Evolutionary conservation across 2,888 invertebrate species (phyloP), one percentile per base, ranked within the genome.

Genomic region (Dasypolia templi): DNA sequence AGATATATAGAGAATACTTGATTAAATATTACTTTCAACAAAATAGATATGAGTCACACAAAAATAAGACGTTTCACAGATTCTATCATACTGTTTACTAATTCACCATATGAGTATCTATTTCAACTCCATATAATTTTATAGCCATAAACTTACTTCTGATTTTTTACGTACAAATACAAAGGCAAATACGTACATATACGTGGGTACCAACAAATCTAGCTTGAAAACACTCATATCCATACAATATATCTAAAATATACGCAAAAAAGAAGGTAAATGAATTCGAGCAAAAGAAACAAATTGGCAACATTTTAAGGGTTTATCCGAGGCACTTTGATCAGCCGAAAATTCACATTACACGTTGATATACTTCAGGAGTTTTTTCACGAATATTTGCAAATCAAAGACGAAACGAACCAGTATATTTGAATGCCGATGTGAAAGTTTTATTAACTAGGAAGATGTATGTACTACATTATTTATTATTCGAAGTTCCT

Each of bases 271-370:
- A 63, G 26, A 51, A 73, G 53, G 59, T 69, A 62, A 77, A 79
- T 74, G 61, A 82, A 85, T 82, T 78, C 66, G 79, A 83, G 84
- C 74, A 85, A 79, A 81, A 66, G 78, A 78, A 87, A 89, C 83
- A 91, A 91, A 90, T 91, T 87, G 89, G 83, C 78, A 86, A 87
- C 89, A 88, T 90, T 91, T 91, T 85, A 87, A 87, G 89, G 83
- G 88, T 88, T 85, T 87, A 84, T 83, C 82, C 82, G 55, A 81
- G 78, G 84, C 87, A 88, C 89, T 89, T 90, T 90, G 90, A 91
- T 91, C 89, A 87, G 83, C 42, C 70, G 68, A 86, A 84, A 85
- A 86, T 88, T 83, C 85, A 84, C 85, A 86, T 89, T 89, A 88
- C 83, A 74, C 79, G 56, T 83, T 89, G 83, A 90, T 89, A 87